Evolutionary conservation across 2,888 invertebrate genomes (phyloP), one percentile per base, ranked within the genome.

Genomic region (Aphodius sticticus): DNA sequence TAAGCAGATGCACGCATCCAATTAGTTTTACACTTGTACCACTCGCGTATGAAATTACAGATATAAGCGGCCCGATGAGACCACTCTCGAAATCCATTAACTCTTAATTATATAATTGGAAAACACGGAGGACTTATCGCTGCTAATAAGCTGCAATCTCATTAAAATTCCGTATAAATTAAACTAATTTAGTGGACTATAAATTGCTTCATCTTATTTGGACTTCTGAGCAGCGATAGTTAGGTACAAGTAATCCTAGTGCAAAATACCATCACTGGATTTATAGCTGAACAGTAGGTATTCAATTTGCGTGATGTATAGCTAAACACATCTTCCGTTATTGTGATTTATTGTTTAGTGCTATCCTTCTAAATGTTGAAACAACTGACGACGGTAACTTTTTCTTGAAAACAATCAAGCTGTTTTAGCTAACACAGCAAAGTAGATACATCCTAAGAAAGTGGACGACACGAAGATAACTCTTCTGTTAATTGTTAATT

Each of bases 31-130:
- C 6, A 37, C 74, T 74, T 74, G 74, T 74, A 53, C 9, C 53
- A 53, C n/a, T 74, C 74, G 74, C 74, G 74, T 35, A 74, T 74
- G 36, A 74, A 74, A 74, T 74, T 74, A 37, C 74, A 74, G 74
- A 74, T 74, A 74, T 74, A 74, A 74, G 74, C 37, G 74, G 7
- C n/a, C 26, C 35, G 35, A 6, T 9, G 35, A 35, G 36, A 35
- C 15, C 37, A 35, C 37, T 74, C 74, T 37, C n/a, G 36, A 74
- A 74, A 74, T 74, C 36, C 74, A 74, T 74, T 74, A 74, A 37
- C 74, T 36, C 37, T 74, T 74, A 74, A 74, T 74, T 74, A 74
- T 36, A 74, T 74, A 74, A 74, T 74, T 74, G 74, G 74, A 37
- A 16, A 37, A 74, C 74, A 37, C 15, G 74, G n/a, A 53, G 53